A percentile compares a stretch with the other conserved stretches of the same genome.
Evolutionary conservation across 2,888 invertebrate species (phyloP).

Genomic region (Matsumyia berberina): DNA sequence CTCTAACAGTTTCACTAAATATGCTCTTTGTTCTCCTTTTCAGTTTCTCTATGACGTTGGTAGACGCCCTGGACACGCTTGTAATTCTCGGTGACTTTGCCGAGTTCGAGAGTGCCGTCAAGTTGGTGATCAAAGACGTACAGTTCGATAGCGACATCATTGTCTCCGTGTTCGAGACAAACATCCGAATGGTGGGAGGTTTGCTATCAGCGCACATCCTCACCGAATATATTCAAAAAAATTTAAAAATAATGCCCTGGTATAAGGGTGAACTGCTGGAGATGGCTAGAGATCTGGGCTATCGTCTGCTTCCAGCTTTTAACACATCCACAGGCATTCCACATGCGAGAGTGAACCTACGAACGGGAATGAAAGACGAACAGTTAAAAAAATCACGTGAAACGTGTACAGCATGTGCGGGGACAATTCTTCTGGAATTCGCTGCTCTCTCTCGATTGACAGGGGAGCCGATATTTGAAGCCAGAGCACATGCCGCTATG

Average conservation of each 20-base stretch:
- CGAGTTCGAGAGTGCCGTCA: conserved; percentile 96
- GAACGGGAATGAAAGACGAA: conserved; percentile 91
- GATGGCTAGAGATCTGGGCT: conserved; percentile 97
- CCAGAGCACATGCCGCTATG: conserved; percentile 98
- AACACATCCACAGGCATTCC: conserved; percentile 99
- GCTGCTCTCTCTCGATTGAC: conserved; percentile 97
- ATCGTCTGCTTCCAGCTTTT: conserved; percentile 97
- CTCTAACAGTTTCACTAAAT: neutral
- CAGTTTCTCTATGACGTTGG: conserved; percentile 97
- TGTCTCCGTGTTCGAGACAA: conserved; percentile 99
- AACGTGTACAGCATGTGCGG: conserved; percentile 99
- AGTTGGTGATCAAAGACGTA: conserved; percentile 93
- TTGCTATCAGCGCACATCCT: conserved; percentile 96
- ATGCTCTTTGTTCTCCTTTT: conserved; percentile 81
- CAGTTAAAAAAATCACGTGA: conserved; percentile 91
- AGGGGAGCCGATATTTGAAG: conserved; percentile 94
- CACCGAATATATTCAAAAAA: conserved; percentile 91
- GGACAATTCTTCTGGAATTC: conserved; percentile 98
- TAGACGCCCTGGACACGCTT: conserved; percentile 97
- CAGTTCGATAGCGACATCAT: conserved; percentile 96
- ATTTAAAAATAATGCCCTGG: conserved; percentile 91
- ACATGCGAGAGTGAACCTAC: conserved; percentile 96
- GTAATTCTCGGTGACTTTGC: conserved; percentile 96
- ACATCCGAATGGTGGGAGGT: conserved; percentile 98
- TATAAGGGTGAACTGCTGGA: conserved; percentile 94